Conservation (phyloP, 2,113 vertebrate species). For the Rhagologus leucostigma region DNA sequence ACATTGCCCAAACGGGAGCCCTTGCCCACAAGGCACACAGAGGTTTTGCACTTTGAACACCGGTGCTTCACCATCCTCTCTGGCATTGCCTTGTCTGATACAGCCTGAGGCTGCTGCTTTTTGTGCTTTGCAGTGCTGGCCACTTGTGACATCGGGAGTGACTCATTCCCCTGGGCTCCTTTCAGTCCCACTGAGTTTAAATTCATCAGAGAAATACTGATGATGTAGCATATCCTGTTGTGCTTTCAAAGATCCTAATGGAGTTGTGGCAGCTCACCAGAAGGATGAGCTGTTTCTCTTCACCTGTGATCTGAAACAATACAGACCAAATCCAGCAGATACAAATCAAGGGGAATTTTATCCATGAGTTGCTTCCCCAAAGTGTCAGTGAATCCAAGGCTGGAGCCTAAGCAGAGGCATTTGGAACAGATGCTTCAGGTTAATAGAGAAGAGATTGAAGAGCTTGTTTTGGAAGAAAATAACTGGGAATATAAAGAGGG, state of each 20-base stretch:
- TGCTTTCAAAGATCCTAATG: neutral
- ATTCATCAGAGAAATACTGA: neutral
- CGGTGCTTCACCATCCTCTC: neutral
- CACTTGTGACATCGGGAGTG: neutral
- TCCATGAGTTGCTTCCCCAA: neutral
- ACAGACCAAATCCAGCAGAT: neutral
- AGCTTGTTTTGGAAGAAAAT: neutral
- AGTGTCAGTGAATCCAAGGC: neutral
- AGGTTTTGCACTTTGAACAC: neutral
- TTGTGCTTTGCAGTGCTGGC: neutral
- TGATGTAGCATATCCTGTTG: conserved; percentile 31
- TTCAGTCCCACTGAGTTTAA: neutral
- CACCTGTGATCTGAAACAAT: neutral
- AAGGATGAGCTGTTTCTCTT: conserved; percentile 19
- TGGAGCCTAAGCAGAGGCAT: neutral
- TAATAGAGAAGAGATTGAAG: neutral
- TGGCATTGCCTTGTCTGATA: neutral
- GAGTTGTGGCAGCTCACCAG: conserved; percentile 8
- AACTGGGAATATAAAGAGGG: neutral
- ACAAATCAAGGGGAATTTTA: neutral
- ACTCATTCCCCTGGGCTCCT: neutral
- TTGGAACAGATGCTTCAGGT: neutral
- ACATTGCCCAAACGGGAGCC: neutral
- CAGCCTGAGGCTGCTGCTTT: neutral
- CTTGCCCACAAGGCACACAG: neutral